These are phyloP conservation scores for Cebidichthys violaceus DNA, from an alignment of 2,113 vertebrate species.

Conservation along the genomic window DNA sequence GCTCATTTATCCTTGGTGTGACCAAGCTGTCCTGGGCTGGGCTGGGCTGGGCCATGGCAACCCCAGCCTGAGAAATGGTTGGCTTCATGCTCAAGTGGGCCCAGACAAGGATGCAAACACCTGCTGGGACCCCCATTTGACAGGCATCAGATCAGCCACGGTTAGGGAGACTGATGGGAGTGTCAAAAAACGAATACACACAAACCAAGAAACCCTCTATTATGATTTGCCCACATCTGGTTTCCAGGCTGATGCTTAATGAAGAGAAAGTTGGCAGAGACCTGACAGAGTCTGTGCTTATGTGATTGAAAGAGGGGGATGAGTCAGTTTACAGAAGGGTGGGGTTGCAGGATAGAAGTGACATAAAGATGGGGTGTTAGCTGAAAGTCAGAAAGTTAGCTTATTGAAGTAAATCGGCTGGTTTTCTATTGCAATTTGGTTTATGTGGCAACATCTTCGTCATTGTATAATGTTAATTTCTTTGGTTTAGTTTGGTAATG, in stretches of 20 bases:
- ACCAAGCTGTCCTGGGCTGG: constrained; percentile 72
- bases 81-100: constrained; percentile 60
- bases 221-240: constrained; percentile 42
- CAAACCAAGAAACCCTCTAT: constrained; percentile 14
- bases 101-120: constrained; percentile 63
- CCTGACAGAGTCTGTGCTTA: constrained; percentile 19
- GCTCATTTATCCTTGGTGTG: constrained; percentile 74
- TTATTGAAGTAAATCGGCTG: constrained; percentile 10
- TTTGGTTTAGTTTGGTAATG: constrained; percentile 40
- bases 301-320: constrained; percentile 28
- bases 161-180: constrained; percentile 58
- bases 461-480: constrained; percentile 38
- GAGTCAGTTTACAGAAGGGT: constrained; percentile 32
- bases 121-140: constrained; percentile 69
- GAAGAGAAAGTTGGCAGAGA: constrained; percentile 49
- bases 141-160: constrained; percentile 67
- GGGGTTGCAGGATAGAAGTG: background rate
- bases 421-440: constrained; percentile 8
- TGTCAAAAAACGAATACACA: constrained; percentile 42
- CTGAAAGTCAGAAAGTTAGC: constrained; percentile 29
- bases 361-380: constrained; percentile 12
- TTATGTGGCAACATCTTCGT: constrained; percentile 40
- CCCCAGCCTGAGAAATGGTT: constrained; percentile 61
- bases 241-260: constrained; percentile 53
- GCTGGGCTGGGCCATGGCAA: constrained; percentile 10